Evolutionary conservation across 2,113 vertebrate genomes (phyloP).

Genomic region (Herpetotheres cachinnans): DNA sequence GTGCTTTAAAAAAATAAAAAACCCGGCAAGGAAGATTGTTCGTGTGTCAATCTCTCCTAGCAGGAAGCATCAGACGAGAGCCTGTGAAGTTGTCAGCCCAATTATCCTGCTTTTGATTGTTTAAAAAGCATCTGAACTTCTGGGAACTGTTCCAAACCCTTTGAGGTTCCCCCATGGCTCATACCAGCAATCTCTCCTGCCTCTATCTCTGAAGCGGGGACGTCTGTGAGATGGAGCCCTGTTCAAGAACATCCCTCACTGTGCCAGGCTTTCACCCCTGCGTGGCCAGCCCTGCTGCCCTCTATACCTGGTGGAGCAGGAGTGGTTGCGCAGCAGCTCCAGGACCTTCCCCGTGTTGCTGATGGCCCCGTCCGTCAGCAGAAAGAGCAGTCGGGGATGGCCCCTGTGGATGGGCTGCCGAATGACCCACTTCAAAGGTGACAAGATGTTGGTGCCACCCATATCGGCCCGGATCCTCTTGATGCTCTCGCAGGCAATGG

Average conservation of each 20-base stretch:
- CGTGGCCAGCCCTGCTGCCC: rapidly evolving
- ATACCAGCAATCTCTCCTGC: not conserved
- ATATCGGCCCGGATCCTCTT: constrained; percentile 84
- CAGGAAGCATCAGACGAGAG: constrained; percentile 57
- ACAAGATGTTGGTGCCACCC: constrained; percentile 87
- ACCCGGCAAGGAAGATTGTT: not conserved
- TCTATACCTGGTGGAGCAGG: constrained; percentile 82
- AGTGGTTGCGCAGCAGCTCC: constrained; percentile 83
- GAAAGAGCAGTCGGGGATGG: constrained; percentile 88
- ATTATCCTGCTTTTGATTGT: constrained; percentile 60
- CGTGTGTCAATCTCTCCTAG: constrained; percentile 30
- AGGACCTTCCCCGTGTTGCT: constrained; percentile 88
- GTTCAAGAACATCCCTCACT: not conserved
- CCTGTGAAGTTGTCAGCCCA: constrained; percentile 60
- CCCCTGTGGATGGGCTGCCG: constrained; percentile 84
- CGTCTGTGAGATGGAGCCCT: not conserved
- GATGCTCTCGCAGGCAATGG: constrained; percentile 83
- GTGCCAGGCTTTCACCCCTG: rapidly evolving
- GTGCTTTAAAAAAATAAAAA: constrained; percentile 17
- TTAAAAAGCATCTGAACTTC: constrained; percentile 54
- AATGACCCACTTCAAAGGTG: constrained; percentile 85
- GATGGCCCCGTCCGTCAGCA: constrained; percentile 81
- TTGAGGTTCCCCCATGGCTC: constrained; percentile 34
- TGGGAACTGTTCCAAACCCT: constrained; percentile 56
- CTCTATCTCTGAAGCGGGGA: not conserved